Evolutionary conservation across 2,888 invertebrate genomes (phyloP).

Genomic region (Trissonchulus sp.): DNA sequence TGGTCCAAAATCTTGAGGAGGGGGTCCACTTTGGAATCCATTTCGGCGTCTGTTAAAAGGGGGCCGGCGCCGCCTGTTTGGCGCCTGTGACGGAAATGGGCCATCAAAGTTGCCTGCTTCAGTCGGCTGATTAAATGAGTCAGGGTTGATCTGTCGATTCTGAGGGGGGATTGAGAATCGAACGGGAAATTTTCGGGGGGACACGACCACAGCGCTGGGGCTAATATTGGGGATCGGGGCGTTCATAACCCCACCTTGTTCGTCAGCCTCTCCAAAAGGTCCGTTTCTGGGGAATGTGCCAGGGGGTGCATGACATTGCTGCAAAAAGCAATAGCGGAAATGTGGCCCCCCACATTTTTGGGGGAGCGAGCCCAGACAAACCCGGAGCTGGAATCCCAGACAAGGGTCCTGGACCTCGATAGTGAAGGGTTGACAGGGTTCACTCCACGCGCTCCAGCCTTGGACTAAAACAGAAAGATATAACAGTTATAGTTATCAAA

Average conservation of each 20-base stretch:
- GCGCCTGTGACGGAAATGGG: too few species aligned
- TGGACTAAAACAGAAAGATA: conserved; percentile 14
- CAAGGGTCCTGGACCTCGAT: conserved; percentile 17
- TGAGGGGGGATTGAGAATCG: not conserved
- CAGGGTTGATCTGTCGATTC: too few species aligned
- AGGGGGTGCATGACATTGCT: not conserved
- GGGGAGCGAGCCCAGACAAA: conserved; percentile 48
- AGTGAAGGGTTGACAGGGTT: conserved; percentile 24
- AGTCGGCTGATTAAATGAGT: too few species aligned
- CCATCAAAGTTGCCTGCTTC: too few species aligned
- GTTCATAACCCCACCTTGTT: not conserved
- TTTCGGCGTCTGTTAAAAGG: too few species aligned
- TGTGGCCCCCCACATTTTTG: conserved; percentile 48
- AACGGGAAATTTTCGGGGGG: not conserved
- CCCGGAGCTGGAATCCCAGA: conserved; percentile 49
- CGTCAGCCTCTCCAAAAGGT: not conserved
- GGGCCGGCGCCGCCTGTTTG: too few species aligned
- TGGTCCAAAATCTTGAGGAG: too few species aligned
- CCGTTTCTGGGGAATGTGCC: not conserved
- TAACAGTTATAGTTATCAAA: too few species aligned
- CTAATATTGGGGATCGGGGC: not conserved
- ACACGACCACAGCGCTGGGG: not conserved
- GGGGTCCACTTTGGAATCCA: too few species aligned
- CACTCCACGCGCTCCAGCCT: conserved; percentile 26
- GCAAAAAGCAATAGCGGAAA: conserved; percentile 48